These are phyloP conservation scores for Pygmarrhopalites habei DNA, from an alignment of 1,140 invertebrate genomes.

Conservation along the genomic window DNA sequence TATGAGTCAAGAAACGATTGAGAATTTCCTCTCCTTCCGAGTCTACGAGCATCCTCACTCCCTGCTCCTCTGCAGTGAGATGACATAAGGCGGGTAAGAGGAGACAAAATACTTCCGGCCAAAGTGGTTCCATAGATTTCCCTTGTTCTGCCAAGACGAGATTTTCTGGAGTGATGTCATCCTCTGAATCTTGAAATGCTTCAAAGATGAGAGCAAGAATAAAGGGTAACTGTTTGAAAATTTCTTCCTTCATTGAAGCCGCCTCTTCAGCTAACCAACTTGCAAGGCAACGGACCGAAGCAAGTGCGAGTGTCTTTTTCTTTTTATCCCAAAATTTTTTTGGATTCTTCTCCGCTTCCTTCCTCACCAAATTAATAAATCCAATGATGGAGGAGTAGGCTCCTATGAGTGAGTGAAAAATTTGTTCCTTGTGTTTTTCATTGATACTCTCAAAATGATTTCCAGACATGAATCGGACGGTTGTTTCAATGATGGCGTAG, in stretches of 20 bases:
- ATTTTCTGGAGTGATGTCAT: slow-evolving; percentile 30
- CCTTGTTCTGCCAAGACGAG: slow-evolving; percentile 43
- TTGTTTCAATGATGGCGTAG: slow-evolving; percentile 73
- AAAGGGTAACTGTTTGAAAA: slow-evolving; percentile 69
- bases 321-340: slow-evolving; percentile 34
- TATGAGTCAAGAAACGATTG: slow-evolving; percentile 67
- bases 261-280: slow-evolving; percentile 88
- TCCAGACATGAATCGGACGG: slow-evolving; percentile 68
- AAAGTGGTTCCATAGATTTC: slow-evolving; percentile 53
- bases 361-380: slow-evolving; percentile 57
- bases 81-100: slow-evolving; percentile 82
- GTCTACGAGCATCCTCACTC: slow-evolving; percentile 69
- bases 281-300: slow-evolving; percentile 71
- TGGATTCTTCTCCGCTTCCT: slow-evolving; percentile 38
- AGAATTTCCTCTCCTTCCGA: slow-evolving; percentile 66
- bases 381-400: slow-evolving; percentile 75
- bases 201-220: slow-evolving; percentile 71
- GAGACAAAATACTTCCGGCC: slow-evolving; percentile 66
- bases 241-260: slow-evolving; percentile 72
- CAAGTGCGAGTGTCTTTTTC: slow-evolving; percentile 65
- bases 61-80: slow-evolving; percentile 78
- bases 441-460: slow-evolving; percentile 70
- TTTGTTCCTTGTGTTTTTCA: slow-evolving; percentile 79
- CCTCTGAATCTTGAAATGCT: slow-evolving; percentile 55
- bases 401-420: slow-evolving; percentile 82